Evolutionary conservation across 2,888 invertebrate species (phyloP), one percentile per base, ranked within the genome.

Genomic region (Kryphioiulus occultus): DNA sequence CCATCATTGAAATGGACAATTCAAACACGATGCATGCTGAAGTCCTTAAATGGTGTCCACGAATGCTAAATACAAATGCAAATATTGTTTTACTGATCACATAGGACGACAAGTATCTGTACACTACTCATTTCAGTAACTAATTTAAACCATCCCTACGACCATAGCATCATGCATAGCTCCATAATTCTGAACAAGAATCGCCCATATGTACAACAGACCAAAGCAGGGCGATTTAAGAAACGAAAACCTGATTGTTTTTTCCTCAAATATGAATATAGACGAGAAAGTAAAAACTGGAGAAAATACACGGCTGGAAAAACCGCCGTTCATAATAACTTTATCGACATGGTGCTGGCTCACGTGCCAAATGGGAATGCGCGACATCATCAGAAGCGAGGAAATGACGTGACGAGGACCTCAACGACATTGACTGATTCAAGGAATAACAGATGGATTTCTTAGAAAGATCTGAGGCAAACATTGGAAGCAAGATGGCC

Each of bases 401-500:
- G 30, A 78, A 78, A 78, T 78, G 30, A 78, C 78, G 78, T 15
- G 78, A 78, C 78, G 78, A 78, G 30, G 30, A 78, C 30, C 78
- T 78, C 78, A 30, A 78, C 78, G 78, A 78, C 78, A 78, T 78
- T 15, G 78, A 78, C 30, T 78, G 78, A 78, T 78, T 78, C 30
- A 30, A 30, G 22, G 78, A 78, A 78, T 78, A 78, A 78, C 26
- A 15, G 78, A 78, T 78, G 78, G 30, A 78, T 78, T 78, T 26
- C 26, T 78, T 78, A 78, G 78, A 78, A 78, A 78, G 78, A 78
- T 78, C 39, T 85, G 85, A 85, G 85, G 85, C 85, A 85, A 44
- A 44, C 85, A 85, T 42, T 85, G 85, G 85, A 85, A 85, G 85
- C 85, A 85, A 85, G 44, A 35, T 85, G 85, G 85, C 85, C 39